Evolutionary conservation across 2,888 invertebrate genomes (phyloP).

Genomic region (Ormyrus labotus): DNA sequence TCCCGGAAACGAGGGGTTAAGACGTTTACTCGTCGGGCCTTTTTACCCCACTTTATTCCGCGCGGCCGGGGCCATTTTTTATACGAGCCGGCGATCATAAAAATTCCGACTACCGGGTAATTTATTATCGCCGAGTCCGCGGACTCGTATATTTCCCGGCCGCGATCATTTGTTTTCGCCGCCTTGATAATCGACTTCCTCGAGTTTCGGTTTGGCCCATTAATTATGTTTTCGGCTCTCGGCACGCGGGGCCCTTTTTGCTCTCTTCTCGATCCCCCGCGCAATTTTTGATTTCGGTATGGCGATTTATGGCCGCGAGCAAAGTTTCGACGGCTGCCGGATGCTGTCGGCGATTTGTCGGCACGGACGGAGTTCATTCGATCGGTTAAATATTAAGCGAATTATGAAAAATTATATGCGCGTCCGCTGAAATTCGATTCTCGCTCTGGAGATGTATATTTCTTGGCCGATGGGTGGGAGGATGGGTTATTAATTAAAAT

Average conservation of each 20-base stretch:
- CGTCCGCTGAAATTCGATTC: no score
- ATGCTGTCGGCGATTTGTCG: not conserved
- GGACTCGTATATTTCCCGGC: not conserved
- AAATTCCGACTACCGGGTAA: conserved; percentile 28
- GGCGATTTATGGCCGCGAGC: conserved; percentile 1
- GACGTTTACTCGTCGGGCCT: conserved; percentile 4
- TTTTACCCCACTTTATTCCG: conserved; percentile 16
- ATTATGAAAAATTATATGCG: not conserved
- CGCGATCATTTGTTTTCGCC: conserved; percentile 24
- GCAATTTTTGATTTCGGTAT: no score
- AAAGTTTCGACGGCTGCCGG: not conserved
- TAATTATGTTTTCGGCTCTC: conserved; percentile 1
- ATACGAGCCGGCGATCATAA: conserved; percentile 17
- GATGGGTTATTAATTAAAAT: no score
- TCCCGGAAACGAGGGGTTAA: not conserved
- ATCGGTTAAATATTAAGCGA: not conserved
- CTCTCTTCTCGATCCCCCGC: no score
- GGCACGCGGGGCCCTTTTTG: not conserved
- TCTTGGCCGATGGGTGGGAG: no score
- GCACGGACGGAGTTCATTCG: not conserved
- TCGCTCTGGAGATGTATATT: no score
- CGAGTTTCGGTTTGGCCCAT: conserved; percentile 6
- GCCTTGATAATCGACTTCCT: conserved; percentile 38
- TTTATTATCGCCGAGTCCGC: conserved; percentile 17
- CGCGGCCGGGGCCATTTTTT: conserved; percentile 22